Conservation (phyloP, 2,113 vertebrate genomes). For the Lophura nycthemera region DNA sequence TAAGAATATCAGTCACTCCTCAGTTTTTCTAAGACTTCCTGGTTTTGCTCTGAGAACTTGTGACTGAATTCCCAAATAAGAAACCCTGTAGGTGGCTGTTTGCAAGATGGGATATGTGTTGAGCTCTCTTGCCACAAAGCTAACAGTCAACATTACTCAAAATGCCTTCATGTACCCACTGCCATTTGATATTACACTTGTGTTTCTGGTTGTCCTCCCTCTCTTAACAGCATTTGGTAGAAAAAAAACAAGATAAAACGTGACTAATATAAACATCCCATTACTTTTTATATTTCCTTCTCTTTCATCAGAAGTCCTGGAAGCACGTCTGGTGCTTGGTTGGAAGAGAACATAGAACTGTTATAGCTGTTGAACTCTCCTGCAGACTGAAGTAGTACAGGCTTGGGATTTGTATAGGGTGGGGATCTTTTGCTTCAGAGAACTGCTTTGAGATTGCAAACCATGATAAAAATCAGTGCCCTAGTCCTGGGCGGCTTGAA, state of each 20-base stretch:
- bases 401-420: not conserved
- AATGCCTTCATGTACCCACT: not conserved
- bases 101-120: not conserved
- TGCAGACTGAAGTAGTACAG: not conserved
- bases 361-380: not conserved
- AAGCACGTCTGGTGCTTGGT: not conserved
- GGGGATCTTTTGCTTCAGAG: not conserved
- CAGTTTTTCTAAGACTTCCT: not conserved
- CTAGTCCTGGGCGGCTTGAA: not conserved
- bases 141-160: not conserved
- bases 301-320: not conserved
- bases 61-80: not conserved
- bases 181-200: not conserved
- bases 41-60: not conserved
- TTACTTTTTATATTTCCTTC: not conserved
- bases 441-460: not conserved
- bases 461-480: not conserved
- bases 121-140: not conserved
- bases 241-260: not conserved
- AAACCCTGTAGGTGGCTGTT: fast-evolving
- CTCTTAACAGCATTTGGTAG: not conserved
- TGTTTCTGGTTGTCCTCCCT: not conserved
- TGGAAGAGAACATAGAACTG: not conserved
- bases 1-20: not conserved
- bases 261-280: not conserved